These are phyloP conservation scores for Sialia sialis DNA, from an alignment of 2,113 vertebrate genomes.

Conservation along the genomic window DNA sequence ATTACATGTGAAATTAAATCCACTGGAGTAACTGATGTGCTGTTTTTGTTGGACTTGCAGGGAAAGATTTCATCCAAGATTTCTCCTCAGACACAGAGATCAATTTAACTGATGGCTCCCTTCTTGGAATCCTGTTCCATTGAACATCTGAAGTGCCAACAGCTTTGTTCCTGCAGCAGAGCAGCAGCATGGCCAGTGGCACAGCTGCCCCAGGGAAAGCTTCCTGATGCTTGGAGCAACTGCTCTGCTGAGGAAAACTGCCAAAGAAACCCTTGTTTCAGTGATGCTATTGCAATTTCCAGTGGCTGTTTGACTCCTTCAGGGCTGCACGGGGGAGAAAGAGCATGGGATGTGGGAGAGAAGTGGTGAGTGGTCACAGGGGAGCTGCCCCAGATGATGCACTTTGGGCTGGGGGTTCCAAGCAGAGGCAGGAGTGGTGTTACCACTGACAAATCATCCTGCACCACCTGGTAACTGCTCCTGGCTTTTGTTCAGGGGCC, in stretches of 20 bases:
- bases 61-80: conserved; percentile 34
- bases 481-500: neutral
- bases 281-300: neutral
- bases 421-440: neutral
- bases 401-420: neutral
- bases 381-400: neutral
- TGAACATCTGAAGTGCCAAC: neutral
- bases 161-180: neutral
- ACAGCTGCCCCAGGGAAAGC: neutral
- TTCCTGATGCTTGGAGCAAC: neutral
- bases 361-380: too few relatives aligned
- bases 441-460: too few relatives aligned
- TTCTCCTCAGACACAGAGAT: conserved; percentile 21
- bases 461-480: neutral
- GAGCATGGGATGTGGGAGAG: neutral
- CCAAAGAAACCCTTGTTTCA: neutral
- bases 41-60: conserved; percentile 16
- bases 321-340: neutral
- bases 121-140: neutral
- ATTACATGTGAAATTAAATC: conserved; percentile 46
- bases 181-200: fast-evolving
- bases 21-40: conserved; percentile 41
- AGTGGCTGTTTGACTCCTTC: neutral
- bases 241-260: neutral
- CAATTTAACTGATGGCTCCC: conserved; percentile 46